phyloP scores from a whole-genome alignment of 2,113 vertebrate genomes.

The Oncorhynchus keta region DNA sequence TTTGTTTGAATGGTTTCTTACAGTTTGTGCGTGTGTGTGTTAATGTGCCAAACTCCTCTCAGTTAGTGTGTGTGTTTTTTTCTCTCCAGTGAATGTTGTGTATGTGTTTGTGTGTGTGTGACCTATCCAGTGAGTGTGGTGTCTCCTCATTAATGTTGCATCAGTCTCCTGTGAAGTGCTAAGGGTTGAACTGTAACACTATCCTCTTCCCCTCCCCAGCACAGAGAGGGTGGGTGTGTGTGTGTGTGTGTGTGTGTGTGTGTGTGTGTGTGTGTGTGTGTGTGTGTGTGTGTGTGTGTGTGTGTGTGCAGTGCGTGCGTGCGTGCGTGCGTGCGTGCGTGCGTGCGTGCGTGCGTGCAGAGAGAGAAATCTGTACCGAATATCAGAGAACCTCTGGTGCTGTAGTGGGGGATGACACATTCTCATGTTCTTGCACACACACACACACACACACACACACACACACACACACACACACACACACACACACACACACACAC shows the following conservation, averaged over 20 bases:
- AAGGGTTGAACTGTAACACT: slow-evolving; percentile 3
- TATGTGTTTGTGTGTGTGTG: background rate
- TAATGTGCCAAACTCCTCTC: too few species aligned
- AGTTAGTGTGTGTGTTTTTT: background rate
- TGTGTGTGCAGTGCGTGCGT: too few species aligned
- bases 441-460: slow-evolving; percentile 9
- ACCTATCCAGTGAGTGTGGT: background rate
- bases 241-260: too few species aligned
- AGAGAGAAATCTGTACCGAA: slow-evolving; percentile 14
- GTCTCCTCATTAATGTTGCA: slow-evolving; percentile 13
- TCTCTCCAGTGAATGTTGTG: background rate
- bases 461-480: slow-evolving; percentile 35
- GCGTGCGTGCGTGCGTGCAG: background rate
- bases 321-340: too few species aligned
- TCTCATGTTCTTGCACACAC: slow-evolving; percentile 6
- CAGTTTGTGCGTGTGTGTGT: background rate
- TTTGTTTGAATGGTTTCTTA: too few species aligned
- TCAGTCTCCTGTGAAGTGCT: slow-evolving; percentile 2
- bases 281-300: too few species aligned
- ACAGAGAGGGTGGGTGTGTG: too few species aligned
- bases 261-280: too few species aligned
- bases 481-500: slow-evolving; percentile 18
- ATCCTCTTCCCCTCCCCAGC: slow-evolving; percentile 11
- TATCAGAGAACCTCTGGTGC: background rate
- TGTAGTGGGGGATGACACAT: slow-evolving; percentile 38